phyloP scores from a whole-genome alignment of 2,888 invertebrate genomes.

The Brachyptera risi region DNA sequence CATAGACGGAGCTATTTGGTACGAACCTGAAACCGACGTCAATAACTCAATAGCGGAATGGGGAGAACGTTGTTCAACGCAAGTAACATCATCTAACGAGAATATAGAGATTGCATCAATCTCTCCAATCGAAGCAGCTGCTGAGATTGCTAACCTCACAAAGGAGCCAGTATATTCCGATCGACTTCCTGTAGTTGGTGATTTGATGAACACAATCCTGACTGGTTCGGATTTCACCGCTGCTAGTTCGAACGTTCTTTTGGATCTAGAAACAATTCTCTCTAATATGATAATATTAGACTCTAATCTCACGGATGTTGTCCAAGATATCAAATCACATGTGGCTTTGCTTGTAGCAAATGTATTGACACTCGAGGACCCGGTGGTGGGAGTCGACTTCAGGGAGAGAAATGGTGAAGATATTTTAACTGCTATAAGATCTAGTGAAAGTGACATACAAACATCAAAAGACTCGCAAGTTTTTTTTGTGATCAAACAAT shows the following conservation, averaged over 20 bases:
- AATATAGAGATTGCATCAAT: no score
- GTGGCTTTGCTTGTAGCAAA: conserved; percentile 5
- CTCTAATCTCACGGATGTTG: not conserved
- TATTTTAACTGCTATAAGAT: not conserved
- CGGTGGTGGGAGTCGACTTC: not conserved
- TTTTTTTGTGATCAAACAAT: not conserved
- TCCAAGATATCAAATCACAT: not conserved
- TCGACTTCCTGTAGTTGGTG: not conserved
- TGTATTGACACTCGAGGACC: no score
- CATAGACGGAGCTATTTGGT: not conserved
- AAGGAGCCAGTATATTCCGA: not conserved
- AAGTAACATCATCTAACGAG: no score
- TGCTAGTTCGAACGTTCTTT: not conserved
- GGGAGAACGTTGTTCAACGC: no score
- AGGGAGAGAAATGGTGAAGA: not conserved
- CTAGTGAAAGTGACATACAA: no score
- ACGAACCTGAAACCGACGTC: no score
- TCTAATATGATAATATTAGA: not conserved
- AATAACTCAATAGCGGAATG: no score
- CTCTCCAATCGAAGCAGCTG: not conserved
- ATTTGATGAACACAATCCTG: not conserved
- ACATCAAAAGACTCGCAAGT: not conserved
- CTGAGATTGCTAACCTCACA: not conserved
- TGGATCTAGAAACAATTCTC: not conserved
- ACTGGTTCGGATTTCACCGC: not conserved